Conservation (phyloP, 2,113 vertebrate genomes). For the Mormyrus iriodes region DNA sequence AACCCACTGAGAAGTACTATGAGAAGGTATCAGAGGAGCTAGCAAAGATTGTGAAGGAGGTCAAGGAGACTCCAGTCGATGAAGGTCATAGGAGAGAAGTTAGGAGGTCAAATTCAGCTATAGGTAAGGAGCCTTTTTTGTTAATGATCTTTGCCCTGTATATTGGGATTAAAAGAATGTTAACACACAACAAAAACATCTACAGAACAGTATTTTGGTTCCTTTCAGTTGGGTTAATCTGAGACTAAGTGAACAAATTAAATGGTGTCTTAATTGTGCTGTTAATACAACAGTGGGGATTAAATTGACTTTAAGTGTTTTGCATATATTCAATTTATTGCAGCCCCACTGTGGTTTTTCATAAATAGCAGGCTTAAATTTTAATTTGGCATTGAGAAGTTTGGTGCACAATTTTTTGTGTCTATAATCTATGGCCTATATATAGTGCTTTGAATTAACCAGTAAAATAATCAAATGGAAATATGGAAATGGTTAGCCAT, state of each 20-base stretch:
- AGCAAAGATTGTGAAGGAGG: conserved; percentile 60
- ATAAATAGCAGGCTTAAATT: neutral
- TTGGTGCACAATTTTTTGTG: neutral
- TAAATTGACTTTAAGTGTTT: neutral
- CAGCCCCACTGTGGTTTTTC: neutral
- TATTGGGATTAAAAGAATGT: neutral
- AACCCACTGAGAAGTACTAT: conserved; percentile 53
- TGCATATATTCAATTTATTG: neutral
- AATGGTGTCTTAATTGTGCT: neutral
- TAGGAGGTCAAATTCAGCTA: neutral
- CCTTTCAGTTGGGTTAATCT: neutral
- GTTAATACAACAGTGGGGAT: neutral
- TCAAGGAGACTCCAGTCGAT: conserved; percentile 53
- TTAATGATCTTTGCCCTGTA: neutral
- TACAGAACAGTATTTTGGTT: neutral
- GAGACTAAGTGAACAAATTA: neutral
- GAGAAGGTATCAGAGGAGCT: conserved; percentile 65
- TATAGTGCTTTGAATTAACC: neutral
- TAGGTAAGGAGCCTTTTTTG: neutral
- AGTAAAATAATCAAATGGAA: neutral
- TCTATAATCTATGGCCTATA: neutral
- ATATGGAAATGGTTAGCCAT: neutral
- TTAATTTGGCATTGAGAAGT: neutral
- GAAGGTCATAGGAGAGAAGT: conserved; percentile 21
- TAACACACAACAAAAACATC: neutral